phyloP scores from a whole-genome alignment of 64 coral and sea anemone genomes.

The Cladopsammia gracilis region DNA sequence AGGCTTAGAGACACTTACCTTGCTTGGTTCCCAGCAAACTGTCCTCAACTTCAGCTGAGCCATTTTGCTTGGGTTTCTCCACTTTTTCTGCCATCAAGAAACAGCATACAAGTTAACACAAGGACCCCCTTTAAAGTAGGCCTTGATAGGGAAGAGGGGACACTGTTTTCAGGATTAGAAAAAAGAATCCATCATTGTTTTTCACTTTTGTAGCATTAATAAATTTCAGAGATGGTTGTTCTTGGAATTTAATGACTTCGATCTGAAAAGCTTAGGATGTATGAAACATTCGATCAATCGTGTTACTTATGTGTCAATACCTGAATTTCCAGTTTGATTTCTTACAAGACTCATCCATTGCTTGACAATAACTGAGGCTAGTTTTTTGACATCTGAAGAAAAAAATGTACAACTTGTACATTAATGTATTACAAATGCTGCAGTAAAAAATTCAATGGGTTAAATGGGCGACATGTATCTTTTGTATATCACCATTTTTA shows the following conservation, averaged over 20 bases:
- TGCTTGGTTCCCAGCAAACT: conserved; percentile 23
- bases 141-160: no score
- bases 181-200: no score
- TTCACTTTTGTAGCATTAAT: neutral
- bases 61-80: conserved; percentile 85
- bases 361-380: conserved; percentile 74
- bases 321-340: conserved; percentile 39
- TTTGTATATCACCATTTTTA: no score
- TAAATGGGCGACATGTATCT: no score
- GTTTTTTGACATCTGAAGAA: conserved; percentile 85
- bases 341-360: conserved; percentile 91
- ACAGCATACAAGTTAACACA: neutral
- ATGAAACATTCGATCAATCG: no score
- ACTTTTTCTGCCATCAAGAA: neutral
- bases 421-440: no score
- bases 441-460: no score
- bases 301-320: neutral
- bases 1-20: conserved; percentile 14
- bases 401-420: neutral
- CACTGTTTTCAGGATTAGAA: no score
- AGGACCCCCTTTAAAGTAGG: no score
- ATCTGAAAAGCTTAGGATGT: no score
- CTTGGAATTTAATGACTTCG: no score
- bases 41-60: conserved; percentile 52
- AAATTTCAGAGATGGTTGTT: neutral